Conservation (phyloP, 35 echinoderm and acorn worm species). For the Ptychodera flava region DNA sequence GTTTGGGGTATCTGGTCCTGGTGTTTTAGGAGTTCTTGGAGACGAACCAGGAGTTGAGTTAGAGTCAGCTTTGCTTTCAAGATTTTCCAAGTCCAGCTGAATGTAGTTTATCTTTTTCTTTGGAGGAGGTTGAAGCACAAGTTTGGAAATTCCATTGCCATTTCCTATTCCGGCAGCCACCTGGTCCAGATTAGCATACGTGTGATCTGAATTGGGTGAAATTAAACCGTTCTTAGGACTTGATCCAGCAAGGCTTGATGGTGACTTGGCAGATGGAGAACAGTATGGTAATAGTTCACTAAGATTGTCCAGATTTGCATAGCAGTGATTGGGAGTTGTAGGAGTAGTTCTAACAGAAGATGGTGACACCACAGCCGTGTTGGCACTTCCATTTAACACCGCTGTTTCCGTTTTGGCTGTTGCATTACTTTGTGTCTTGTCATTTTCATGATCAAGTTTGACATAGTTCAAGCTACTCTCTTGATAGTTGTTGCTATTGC, state of each 20-base stretch:
- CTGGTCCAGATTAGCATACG: slow-evolving; percentile 70
- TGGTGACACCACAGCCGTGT: background rate
- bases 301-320: background rate
- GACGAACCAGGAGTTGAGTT: slow-evolving; percentile 54
- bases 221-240: background rate
- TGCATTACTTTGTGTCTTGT: background rate
- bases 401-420: background rate
- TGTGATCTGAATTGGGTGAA: slow-evolving; percentile 44
- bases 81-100: slow-evolving; percentile 68
- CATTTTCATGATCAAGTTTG: background rate
- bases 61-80: slow-evolving; percentile 32
- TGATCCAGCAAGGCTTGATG: background rate
- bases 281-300: background rate
- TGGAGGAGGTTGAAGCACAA: slow-evolving; percentile 68
- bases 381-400: background rate
- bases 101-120: slow-evolving; percentile 88
- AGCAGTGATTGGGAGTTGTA: background rate
- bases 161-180: slow-evolving; percentile 14
- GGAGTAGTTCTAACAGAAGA: no score
- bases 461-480: background rate
- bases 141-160: slow-evolving; percentile 6
- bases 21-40: slow-evolving; percentile 76
- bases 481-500: no score
- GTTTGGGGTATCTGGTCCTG: slow-evolving; percentile 30
- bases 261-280: background rate